These are phyloP conservation scores for Hemibagrus wyckioides DNA, from an alignment of 2,113 vertebrate species.

Conservation along the genomic window DNA sequence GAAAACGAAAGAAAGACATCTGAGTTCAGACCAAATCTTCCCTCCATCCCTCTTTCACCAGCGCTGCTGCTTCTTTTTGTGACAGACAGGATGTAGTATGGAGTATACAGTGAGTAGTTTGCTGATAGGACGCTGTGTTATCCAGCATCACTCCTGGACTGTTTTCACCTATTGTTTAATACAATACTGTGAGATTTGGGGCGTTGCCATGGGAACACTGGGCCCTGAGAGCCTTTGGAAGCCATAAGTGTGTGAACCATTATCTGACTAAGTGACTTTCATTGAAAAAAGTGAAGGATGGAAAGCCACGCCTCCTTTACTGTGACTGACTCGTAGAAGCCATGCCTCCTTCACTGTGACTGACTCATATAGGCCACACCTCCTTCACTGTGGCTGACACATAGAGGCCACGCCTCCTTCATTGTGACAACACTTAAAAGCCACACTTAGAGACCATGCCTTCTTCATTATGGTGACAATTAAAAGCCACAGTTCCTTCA, in stretches of 20 bases:
- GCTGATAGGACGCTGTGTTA: not conserved
- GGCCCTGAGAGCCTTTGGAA: not conserved
- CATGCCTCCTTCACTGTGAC: not conserved
- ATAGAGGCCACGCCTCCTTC: not conserved
- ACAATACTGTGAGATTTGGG: not conserved
- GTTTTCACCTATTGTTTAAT: not conserved
- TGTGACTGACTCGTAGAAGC: not conserved
- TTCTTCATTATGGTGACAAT: not conserved
- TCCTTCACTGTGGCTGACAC: not conserved
- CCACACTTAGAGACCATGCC: not conserved
- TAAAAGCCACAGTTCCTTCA: not conserved
- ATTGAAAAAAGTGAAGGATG: not conserved
- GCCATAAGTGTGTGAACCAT: not conserved
- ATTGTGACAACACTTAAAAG: too few species aligned
- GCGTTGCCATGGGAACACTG: not conserved
- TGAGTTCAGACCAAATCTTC: not conserved
- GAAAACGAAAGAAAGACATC: not conserved
- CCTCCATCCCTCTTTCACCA: not conserved
- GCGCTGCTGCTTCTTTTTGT: not conserved
- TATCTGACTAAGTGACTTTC: not conserved
- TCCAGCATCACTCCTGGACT: not conserved
- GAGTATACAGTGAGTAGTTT: not conserved
- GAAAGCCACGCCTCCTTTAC: not conserved
- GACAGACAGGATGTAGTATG: not conserved
- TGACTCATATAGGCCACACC: too few species aligned